Conservation (phyloP, 2,888 invertebrate species). For the Choreutis nemorana region DNA sequence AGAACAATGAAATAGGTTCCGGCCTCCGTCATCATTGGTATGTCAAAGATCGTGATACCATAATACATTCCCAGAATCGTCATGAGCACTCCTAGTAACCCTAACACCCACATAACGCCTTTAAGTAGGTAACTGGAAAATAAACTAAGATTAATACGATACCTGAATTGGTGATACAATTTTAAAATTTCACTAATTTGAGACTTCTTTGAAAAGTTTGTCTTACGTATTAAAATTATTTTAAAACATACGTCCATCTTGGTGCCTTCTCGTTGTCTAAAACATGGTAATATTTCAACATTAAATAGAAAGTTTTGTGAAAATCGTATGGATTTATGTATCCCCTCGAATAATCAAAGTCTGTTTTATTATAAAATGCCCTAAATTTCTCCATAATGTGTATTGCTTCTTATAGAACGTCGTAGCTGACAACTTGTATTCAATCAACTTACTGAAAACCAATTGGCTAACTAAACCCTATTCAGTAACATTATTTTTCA, state of each 20-base stretch:
- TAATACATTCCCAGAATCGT: conserved; percentile 14
- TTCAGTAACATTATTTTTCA: too few relatives aligned
- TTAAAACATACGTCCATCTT: conserved; percentile 21
- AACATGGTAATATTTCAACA: conserved; percentile 27
- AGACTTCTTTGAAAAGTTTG: too few relatives aligned
- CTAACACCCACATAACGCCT: conserved; percentile 10
- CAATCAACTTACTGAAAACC: too few relatives aligned
- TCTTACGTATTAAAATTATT: too few relatives aligned
- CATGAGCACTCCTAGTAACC: conserved; percentile 10
- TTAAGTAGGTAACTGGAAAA: too few relatives aligned
- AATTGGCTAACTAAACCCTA: too few relatives aligned
- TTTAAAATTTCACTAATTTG: too few relatives aligned
- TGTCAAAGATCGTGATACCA: conserved; percentile 18
- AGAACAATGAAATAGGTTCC: conserved; percentile 26
- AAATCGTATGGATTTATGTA: conserved; percentile 30
- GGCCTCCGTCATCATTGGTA: conserved; percentile 24
- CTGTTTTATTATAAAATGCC: conserved; percentile 26
- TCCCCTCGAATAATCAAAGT: conserved; percentile 21
- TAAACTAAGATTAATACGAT: too few relatives aligned
- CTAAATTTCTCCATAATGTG: conserved; percentile 20
- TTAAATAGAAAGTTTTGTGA: conserved; percentile 25
- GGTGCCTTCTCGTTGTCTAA: conserved; percentile 21
- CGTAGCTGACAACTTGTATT: too few relatives aligned
- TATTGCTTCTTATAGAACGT: too few relatives aligned
- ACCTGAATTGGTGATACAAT: too few relatives aligned